Conservation (phyloP, 2,797 vertebrate genomes). For the Acomys russatus region DNA sequence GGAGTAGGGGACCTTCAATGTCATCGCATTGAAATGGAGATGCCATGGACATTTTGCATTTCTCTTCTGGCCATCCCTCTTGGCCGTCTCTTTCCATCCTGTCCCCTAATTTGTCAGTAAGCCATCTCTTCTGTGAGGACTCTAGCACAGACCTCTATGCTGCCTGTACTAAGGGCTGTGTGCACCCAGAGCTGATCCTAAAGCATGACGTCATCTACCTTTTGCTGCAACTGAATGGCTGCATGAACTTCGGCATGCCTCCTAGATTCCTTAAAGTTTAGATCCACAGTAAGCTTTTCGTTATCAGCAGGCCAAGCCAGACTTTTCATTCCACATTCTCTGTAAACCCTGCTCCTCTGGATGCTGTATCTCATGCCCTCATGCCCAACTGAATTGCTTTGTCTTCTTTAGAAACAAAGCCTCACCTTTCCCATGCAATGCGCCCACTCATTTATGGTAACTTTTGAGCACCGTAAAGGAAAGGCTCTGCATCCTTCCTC, state of each 20-base stretch:
- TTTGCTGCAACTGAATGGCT: neutral
- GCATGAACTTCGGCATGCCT: neutral
- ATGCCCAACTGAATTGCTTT: neutral
- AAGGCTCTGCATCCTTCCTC: neutral
- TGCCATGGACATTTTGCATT: neutral
- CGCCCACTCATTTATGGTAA: neutral
- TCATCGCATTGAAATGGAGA: neutral
- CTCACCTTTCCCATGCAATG: neutral
- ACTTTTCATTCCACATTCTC: neutral
- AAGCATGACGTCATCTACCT: too few relatives aligned
- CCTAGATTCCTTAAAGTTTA: neutral
- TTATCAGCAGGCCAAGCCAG: neutral
- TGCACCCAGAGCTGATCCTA: neutral
- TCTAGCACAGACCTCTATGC: neutral
- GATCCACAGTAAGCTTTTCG: neutral
- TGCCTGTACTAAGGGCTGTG: neutral
- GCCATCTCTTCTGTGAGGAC: neutral
- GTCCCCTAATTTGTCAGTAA: conserved; percentile 6
- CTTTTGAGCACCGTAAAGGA: neutral
- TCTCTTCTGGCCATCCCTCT: neutral
- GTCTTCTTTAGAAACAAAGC: neutral
- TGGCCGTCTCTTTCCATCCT: neutral
- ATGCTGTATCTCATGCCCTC: neutral
- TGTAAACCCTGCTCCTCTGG: neutral
- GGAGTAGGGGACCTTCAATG: neutral